Conservation (phyloP, 2,888 invertebrate genomes). For the Bruchidius siliquastri region DNA sequence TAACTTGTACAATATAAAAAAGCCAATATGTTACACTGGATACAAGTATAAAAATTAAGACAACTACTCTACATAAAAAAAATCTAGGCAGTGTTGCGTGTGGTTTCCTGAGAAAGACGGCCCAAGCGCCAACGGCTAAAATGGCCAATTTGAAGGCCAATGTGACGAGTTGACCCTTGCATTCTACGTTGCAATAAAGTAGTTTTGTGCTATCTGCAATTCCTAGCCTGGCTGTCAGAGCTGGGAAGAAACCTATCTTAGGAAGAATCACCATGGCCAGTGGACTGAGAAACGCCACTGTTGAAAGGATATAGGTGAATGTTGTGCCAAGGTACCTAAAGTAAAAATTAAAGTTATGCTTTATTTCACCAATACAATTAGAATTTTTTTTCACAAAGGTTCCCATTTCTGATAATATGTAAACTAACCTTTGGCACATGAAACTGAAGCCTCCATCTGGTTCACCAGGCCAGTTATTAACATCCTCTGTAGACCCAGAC, state of each 20-base stretch:
- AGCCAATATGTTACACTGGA: conserved; percentile 97
- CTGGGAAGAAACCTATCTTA: conserved; percentile 80
- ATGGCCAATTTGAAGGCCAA: conserved; percentile 87
- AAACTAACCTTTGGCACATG: conserved; percentile 60
- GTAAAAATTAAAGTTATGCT: background rate
- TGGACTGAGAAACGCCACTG: conserved; percentile 85
- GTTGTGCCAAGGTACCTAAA: conserved; percentile 69
- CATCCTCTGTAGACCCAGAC: conserved; percentile 89
- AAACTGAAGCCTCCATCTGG: conserved; percentile 69
- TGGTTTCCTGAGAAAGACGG: conserved; percentile 79
- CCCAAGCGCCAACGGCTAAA: conserved; percentile 87
- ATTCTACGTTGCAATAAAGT: conserved; percentile 85
- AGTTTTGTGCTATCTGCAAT: conserved; percentile 65
- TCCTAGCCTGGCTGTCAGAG: conserved; percentile 63
- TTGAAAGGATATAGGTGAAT: conserved; percentile 72
- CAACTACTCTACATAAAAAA: conserved; percentile 83
- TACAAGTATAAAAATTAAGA: conserved; percentile 82
- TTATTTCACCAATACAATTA: too few species aligned
- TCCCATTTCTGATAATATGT: too few species aligned
- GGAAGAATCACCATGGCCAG: conserved; percentile 93
- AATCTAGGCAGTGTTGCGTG: conserved; percentile 87
- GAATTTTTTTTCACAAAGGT: too few species aligned
- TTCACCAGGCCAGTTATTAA: conserved; percentile 74
- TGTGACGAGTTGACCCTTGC: conserved; percentile 88
- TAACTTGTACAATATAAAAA: conserved; percentile 91